Base-by-base conservation (phyloP, 1,140 invertebrate genomes). In the Zaprionus capensis region DNA sequence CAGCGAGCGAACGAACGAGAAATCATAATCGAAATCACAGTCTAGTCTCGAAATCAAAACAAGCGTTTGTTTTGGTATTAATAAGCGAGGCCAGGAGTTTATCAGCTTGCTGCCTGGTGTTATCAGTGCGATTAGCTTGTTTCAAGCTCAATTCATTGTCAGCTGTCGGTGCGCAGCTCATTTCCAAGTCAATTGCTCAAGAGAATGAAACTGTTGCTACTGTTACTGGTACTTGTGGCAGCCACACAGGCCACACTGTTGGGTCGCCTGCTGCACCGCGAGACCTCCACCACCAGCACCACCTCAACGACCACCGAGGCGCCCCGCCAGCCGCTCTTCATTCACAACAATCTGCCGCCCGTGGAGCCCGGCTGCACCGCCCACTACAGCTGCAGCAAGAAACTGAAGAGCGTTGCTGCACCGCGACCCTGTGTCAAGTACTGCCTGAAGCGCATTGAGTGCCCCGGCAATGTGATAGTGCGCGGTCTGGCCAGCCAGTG, bases 381-480 rank as follows among this genome's bases (percentile, higher is more conserved):
- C 0, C 67, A 70, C 36, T 92, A 66, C 51, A 63, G 62, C n/a
- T 92, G 91, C 78, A 81, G 67, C 41, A 80, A 80, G 58, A 92
- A 92, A 56, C 51, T 92, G 9, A 76, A 70, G 5, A 71, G 71
- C 20, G 62, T 76, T 14, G 31, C 75, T 0, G 58, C 44, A 4
- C 88, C 90, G 0, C 75, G 78, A 2, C 91, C 91, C 6, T 92
- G 91, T 24, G 22, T 91, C 34, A 92, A 91, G 61, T 91, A 86
- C 62, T 92, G 91, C 73, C 79, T 92, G 20, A 85, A 86, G 26
- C 63, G 61, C 24, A 78, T 86, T 26, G 76, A 78, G n/a, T 92
- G 91, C 22, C 81, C 84, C 51, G 74, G 85, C 38, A 75, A 74
- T 31, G 44, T 41, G 17, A 79, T 71, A 44, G 69, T 62, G 6